Evolutionary conservation across 2,888 invertebrate genomes (phyloP).

Genomic region (Melinaea menophilus): DNA sequence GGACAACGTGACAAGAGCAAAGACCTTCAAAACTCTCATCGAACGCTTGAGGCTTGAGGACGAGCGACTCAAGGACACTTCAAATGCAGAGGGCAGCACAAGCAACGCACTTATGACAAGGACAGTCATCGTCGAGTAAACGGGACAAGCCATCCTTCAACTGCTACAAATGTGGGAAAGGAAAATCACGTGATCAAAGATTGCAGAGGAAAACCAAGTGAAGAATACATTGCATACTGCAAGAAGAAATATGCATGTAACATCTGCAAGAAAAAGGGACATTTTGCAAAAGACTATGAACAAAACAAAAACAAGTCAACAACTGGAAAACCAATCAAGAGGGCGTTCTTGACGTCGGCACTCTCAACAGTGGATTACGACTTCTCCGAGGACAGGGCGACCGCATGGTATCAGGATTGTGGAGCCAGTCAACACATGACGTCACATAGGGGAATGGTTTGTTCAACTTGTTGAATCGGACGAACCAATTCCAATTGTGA

Average conservation of each 20-base stretch:
- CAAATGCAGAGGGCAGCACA: background rate
- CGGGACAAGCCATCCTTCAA: too few relatives aligned
- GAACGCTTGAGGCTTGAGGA: conserved; percentile 1
- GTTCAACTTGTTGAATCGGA: background rate
- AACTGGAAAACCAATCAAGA: background rate
- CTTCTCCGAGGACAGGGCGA: conserved; percentile 1
- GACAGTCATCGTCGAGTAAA: too few relatives aligned
- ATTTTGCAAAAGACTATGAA: background rate
- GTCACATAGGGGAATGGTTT: conserved; percentile 7
- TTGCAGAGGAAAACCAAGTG: conserved; percentile 5
- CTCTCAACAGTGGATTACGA: too few relatives aligned
- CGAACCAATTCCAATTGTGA: background rate
- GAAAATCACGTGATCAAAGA: background rate
- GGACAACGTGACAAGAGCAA: conserved; percentile 2
- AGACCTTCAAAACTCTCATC: background rate
- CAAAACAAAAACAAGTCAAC: background rate
- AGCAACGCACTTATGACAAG: too few relatives aligned
- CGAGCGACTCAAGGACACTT: background rate
- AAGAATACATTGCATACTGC: conserved; percentile 3
- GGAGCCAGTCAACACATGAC: conserved; percentile 11
- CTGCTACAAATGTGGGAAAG: too few relatives aligned
- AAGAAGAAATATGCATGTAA: conserved; percentile 2
- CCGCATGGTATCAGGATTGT: conserved; percentile 9
- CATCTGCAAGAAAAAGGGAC: background rate
- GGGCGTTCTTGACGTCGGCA: too few relatives aligned